Evolutionary conservation across 1,140 invertebrate species (phyloP), one percentile per base, ranked within the genome.

Genomic region (Geopemphigus sp.): DNA sequence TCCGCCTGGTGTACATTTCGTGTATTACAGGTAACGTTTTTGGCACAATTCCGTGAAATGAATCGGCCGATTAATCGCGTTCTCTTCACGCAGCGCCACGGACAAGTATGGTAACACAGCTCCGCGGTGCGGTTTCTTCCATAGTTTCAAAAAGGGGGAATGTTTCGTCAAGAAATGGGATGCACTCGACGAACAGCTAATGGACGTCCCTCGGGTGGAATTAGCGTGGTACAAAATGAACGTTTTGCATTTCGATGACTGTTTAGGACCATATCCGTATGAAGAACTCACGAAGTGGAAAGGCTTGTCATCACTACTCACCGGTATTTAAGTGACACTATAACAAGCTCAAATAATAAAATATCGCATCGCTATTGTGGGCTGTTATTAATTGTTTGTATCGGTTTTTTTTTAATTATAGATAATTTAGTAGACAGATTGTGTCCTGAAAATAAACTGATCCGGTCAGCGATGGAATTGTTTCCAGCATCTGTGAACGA

Each of bases 1-100:
- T 82, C 97, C 97, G 1, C 95, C 95, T 19, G 98, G 98, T 24
- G 86, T 98, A 80, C 98, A 99, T 87, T 99, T 94, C 85, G 88
- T 99, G 12, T 94, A 95, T 86, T 98, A 94, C 85, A 96, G 94
- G 89, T 89, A 84, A 50, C n/a, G n/a, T n/a, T n/a, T n/a, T n/a
- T n/a, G n/a, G n/a, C n/a, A n/a, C n/a, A n/a, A n/a, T n/a, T n/a
- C n/a, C n/a, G n/a, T n/a, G n/a, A n/a, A n/a, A n/a, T n/a, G n/a
- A n/a, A n/a, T n/a, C 32, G 32, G 3, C 32, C 32, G 8, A n/a
- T 39, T 64, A 39, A 64, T n/a, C 10, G 0, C 19, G 0, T 64
- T 4, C 19, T 1, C 32, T 47, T 66, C 19, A 86, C 86, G 80
- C 83, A 91, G 90, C 85, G 87, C 89, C 19, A 85, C 86, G 0